Evolutionary conservation across 2,888 invertebrate species (phyloP), one percentile per base, ranked within the genome.

Genomic region (Teleogryllus oceanicus): DNA sequence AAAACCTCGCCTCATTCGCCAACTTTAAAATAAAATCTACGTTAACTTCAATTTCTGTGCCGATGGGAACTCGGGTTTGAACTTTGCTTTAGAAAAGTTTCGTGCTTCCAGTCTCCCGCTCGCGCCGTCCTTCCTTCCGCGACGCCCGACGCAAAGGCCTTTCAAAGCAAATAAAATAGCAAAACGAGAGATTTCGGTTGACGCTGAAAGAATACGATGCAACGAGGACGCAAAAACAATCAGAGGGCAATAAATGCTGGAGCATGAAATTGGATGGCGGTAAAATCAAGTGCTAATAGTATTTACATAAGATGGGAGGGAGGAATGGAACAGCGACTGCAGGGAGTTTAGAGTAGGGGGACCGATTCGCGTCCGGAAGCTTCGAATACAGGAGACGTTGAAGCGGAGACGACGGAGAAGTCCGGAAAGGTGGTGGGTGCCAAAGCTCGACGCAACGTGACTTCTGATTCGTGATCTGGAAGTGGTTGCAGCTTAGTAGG

Each of bases 11-110:
- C n/a, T 62, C 62, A 62, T 62, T 62, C 62, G 3, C 62, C 62
- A 62, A 62, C 62, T 62, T 62, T n/a, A 62, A 62, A 62, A 62
- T 62, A 62, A 62, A 62, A 62, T 62, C 62, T 62, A n/a, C 62
- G n/a, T 62, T 62, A 62, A 62, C 62, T 62, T 62, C 62, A 62
- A 62, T 62, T 62, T 62, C 62, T n/a, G 62, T 62, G 62, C n/a
- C 62, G 62, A 62, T 62, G 62, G 62, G 62, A 62, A 16, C 62
- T 62, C 62, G 62, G 37, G 16, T 62, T 62, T 62, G 62, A 62
- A 62, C 62, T 62, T 62, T 16, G 13, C 62, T n/a, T 18, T 13
- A 13, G n/a, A 62, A 62, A 62, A n/a, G 13, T 62, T 62, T 62
- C 13, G 16, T 62, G 62, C n/a, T 16, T 62, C 16, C 62, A 37